phyloP scores from a whole-genome alignment of 2,113 vertebrate genomes.

The Phalacrocorax carbo region DNA sequence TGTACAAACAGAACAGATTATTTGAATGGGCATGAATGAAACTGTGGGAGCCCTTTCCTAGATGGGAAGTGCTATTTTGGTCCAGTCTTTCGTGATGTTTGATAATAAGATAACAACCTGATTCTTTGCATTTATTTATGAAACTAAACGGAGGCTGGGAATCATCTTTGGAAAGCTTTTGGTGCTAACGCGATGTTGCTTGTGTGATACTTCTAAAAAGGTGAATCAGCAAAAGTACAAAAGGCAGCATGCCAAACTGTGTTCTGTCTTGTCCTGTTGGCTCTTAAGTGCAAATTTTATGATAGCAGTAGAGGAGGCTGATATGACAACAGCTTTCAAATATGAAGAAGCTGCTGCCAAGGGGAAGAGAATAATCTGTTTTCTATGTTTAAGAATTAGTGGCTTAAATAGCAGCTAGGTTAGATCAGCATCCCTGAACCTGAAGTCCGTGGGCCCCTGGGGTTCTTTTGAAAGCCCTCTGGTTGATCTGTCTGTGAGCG shows the following conservation, averaged over 20 bases:
- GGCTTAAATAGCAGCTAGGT: neutral
- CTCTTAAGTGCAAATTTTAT: neutral
- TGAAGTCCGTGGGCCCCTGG: neutral
- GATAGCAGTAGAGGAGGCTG: neutral
- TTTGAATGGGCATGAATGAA: neutral
- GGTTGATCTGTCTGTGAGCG: neutral
- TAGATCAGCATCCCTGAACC: neutral
- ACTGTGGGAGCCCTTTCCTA: neutral
- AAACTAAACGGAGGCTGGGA: neutral
- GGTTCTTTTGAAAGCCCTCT: neutral
- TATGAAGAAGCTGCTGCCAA: neutral
- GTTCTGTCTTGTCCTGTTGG: neutral
- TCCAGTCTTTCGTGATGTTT: neutral
- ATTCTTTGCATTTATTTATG: neutral
- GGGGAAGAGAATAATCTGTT: neutral
- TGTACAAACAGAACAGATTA: neutral
- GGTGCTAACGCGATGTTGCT: neutral
- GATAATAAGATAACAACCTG: neutral
- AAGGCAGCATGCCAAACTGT: neutral
- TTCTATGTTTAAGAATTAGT: neutral
- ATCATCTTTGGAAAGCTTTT: neutral
- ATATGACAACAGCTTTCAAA: neutral
- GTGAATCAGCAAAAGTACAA: neutral
- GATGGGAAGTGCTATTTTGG: neutral
- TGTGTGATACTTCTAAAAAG: neutral